Conservation (phyloP, 2,113 vertebrate species). For the Equus przewalskii region DNA sequence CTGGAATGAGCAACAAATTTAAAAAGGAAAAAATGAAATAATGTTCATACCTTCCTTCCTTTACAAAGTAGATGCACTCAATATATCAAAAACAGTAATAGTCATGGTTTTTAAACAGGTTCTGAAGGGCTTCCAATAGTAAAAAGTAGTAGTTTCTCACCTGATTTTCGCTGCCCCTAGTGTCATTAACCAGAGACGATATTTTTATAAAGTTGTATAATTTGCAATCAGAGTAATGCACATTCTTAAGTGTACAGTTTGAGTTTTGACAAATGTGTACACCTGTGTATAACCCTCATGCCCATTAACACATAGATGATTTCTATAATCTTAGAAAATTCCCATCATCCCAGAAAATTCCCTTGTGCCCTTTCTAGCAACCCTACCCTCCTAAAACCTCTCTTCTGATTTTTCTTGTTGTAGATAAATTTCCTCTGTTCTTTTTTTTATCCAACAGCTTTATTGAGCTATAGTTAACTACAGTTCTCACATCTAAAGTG, state of each 20-base stretch:
- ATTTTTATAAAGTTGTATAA: background rate
- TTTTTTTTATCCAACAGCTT: background rate
- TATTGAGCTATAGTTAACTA: background rate
- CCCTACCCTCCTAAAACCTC: background rate
- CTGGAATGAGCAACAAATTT: conserved; percentile 10
- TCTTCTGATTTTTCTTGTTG: background rate
- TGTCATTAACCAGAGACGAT: background rate
- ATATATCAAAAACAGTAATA: background rate
- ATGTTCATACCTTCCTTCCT: background rate
- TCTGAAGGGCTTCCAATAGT: background rate
- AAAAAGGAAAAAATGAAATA: background rate
- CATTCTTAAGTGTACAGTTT: conserved; percentile 6
- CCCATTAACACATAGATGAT: background rate
- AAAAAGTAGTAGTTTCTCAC: background rate
- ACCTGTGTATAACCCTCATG: background rate
- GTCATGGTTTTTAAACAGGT: background rate
- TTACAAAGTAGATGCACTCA: background rate
- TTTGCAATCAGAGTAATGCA: background rate
- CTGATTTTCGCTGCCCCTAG: background rate
- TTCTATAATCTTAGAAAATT: background rate
- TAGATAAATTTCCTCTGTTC: background rate
- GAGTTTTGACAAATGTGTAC: background rate
- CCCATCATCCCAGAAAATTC: background rate
- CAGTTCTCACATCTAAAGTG: background rate
- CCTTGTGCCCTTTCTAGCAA: background rate